Evolutionary conservation across 1,140 invertebrate genomes (phyloP).

Genomic region (Sinonovacula constricta): DNA sequence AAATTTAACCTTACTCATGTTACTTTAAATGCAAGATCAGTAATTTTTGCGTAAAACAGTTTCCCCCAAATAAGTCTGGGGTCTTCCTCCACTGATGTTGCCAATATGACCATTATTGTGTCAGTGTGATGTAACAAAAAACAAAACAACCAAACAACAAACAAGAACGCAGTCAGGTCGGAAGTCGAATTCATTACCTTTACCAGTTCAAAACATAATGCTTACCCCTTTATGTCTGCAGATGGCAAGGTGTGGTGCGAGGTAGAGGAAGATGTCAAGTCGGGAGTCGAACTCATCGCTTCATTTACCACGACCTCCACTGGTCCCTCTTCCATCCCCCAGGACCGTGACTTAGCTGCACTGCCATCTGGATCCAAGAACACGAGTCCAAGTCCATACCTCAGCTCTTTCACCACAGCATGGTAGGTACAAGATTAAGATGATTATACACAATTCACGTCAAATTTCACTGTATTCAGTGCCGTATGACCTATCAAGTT

Average conservation of each 20-base stretch:
- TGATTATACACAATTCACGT: too few species aligned
- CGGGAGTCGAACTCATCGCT: conserved; percentile 67
- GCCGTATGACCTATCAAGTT: too few species aligned
- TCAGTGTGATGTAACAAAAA: too few species aligned
- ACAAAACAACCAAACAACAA: too few species aligned
- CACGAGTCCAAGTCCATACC: conserved; percentile 31
- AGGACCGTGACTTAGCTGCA: not conserved
- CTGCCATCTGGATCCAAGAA: conserved; percentile 5
- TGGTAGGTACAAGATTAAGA: conserved; percentile 12
- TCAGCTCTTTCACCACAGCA: conserved; percentile 30
- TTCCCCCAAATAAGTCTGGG: too few species aligned
- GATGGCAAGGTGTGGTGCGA: conserved; percentile 77
- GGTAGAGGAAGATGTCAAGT: conserved; percentile 65
- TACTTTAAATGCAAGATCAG: too few species aligned
- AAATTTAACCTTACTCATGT: too few species aligned
- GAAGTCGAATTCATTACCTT: not conserved
- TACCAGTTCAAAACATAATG: not conserved
- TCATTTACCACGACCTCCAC: conserved; percentile 59
- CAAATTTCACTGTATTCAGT: too few species aligned
- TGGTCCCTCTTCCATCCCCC: conserved; percentile 5
- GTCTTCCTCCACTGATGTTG: too few species aligned
- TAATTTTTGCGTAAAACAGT: too few species aligned
- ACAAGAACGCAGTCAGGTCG: too few species aligned
- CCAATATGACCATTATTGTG: too few species aligned
- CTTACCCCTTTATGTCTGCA: conserved; percentile 53